phyloP scores from a whole-genome alignment of 2,888 invertebrate species.

The Hydropsyche betteni region DNA sequence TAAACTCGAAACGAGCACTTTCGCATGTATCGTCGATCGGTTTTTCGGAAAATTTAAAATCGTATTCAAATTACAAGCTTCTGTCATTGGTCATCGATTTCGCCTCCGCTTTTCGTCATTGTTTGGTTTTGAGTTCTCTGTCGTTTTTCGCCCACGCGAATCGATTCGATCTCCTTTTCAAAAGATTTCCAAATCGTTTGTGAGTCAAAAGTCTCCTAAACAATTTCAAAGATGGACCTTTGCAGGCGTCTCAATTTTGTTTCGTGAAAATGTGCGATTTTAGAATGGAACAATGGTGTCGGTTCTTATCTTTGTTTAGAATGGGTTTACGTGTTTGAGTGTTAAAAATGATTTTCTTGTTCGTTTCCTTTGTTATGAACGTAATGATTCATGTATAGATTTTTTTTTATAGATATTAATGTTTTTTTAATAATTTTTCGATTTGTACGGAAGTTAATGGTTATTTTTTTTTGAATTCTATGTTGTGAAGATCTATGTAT shows the following conservation, averaged over 20 bases:
- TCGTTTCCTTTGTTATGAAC: no score
- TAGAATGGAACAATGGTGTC: background rate
- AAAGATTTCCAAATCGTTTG: conserved; percentile 8
- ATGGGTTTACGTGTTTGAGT: no score
- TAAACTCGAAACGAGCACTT: no score
- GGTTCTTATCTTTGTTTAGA: background rate
- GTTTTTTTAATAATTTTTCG: no score
- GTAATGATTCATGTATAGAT: no score
- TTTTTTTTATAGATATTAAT: no score
- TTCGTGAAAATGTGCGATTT: background rate
- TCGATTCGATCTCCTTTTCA: conserved; percentile 14
- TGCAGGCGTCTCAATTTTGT: background rate
- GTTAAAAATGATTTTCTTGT: no score
- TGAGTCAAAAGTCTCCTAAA: background rate
- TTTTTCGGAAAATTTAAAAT: no score
- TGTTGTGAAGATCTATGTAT: no score
- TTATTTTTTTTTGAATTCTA: no score
- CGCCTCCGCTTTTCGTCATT: conserved; percentile 25
- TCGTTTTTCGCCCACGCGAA: background rate
- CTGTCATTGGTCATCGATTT: conserved; percentile 10
- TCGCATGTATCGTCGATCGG: no score
- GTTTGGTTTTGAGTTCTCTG: background rate
- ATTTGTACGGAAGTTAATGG: no score
- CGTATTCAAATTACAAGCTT: background rate
- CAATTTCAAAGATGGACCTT: background rate